Base-by-base conservation (phyloP, 2,888 invertebrate species). In the Diloba caeruleocephala region DNA sequence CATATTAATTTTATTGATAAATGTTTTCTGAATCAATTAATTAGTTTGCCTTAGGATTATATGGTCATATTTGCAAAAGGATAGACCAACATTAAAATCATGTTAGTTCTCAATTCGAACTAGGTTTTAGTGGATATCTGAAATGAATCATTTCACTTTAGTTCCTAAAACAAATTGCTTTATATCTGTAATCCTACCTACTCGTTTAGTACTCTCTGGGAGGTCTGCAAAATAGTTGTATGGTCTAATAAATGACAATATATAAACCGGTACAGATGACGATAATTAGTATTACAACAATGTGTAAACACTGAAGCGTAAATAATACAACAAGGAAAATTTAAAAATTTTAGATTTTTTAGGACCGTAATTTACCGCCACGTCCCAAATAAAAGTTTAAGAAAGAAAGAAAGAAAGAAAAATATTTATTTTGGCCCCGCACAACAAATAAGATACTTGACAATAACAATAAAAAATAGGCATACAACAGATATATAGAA, bases 101-200 rank as follows among this genome's bases (percentile, higher is more conserved):
- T 33, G 36, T 21, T 6, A 10, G 43, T 37, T 34, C 45, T 54
- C 45, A 39, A 61, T 54, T 23, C 17, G 19, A 34, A 15, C 31
- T 15, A 53, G 28, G 21, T 38, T 29, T 62, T n/a, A n/a, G n/a
- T n/a, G n/a, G n/a, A n/a, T n/a, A n/a, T 43, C 13, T 33, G 43
- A 36, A 26, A 58, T 53, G 21, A 46, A 43, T 50, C 33, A 49
- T 43, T 46, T 21, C 10, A 15, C 8, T 13, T 6, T 36, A 46
- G 29, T 34, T 9, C 25, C 42, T 52, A 17, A 29, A 48, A 66
- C 32, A 39, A 66, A 65, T 66, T 13, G 41, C 34, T 34, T 5
- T 21, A 31, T 42, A 52, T 60, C 43, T 15, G 36, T 52, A 44
- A 52, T 42, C 7, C 23, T 52, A 41, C 45, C 25, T 12, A 37